Conservation (phyloP, 2,113 vertebrate species). For the Pandion haliaetus region DNA sequence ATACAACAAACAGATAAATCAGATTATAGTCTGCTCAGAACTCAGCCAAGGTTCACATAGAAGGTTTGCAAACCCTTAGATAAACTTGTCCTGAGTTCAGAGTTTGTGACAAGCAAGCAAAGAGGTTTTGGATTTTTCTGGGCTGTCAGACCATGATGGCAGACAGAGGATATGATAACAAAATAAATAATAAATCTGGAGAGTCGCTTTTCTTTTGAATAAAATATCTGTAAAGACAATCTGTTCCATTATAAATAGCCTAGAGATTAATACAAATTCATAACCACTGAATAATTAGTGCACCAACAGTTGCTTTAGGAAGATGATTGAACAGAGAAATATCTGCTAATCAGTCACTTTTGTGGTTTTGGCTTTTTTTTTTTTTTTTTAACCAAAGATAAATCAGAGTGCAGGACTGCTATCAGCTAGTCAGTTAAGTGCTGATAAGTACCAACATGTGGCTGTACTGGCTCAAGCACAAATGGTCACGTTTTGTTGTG, state of each 20-base stretch:
- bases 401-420: neutral
- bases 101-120: neutral
- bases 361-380: neutral
- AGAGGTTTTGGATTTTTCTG: neutral
- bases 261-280: neutral
- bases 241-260: neutral
- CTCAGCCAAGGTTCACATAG: neutral
- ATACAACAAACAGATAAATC: slow-evolving; percentile 1
- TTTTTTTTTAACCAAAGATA: neutral
- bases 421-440: neutral
- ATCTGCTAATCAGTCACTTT: neutral
- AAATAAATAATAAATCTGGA: neutral
- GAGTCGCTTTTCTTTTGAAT: neutral
- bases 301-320: neutral
- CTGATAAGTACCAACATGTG: neutral
- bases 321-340: neutral
- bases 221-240: neutral
- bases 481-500: neutral
- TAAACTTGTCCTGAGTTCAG: neutral
- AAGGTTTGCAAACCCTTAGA: neutral
- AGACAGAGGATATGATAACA: neutral
- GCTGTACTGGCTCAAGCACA: neutral
- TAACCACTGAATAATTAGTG: neutral
- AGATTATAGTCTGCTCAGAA: neutral
- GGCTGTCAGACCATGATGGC: neutral